These are phyloP conservation scores for Pollimyrus isidori DNA, from an alignment of 2,113 vertebrate species.

Conservation along the genomic window DNA sequence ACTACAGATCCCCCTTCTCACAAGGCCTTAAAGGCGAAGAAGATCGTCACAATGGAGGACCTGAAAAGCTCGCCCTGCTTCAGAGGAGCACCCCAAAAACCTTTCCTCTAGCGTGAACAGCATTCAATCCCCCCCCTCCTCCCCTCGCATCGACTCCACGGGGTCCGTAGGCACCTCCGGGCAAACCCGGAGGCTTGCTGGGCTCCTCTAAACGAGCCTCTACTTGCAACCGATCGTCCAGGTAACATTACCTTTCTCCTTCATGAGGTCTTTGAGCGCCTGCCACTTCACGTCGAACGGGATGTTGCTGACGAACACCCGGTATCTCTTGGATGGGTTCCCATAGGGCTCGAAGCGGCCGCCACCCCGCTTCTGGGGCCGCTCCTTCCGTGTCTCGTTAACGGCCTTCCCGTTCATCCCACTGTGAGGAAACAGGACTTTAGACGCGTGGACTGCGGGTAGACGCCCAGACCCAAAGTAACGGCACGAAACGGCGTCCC, in stretches of 20 bases:
- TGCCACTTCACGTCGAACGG: constrained; percentile 78
- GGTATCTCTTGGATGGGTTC: constrained; percentile 62
- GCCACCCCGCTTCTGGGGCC: constrained; percentile 63
- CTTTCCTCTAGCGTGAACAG: background rate
- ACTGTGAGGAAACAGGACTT: constrained; percentile 40
- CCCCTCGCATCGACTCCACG: background rate
- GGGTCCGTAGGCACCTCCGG: background rate
- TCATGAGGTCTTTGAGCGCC: constrained; percentile 74
- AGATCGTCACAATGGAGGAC: background rate
- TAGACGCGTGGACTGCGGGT: background rate
- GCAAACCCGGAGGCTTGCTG: background rate
- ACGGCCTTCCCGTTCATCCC: constrained; percentile 60
- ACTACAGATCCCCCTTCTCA: background rate
- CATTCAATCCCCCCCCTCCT: background rate
- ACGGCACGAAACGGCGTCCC: background rate
- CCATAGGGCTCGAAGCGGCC: constrained; percentile 70
- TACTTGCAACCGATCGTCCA: background rate
- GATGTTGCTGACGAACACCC: constrained; percentile 77
- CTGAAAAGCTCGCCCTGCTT: background rate
- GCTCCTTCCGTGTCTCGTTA: constrained; percentile 69
- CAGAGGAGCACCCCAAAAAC: background rate
- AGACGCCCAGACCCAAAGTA: background rate
- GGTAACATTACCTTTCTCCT: constrained; percentile 71
- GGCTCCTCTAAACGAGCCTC: background rate
- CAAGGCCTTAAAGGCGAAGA: background rate